Evolutionary conservation across 2,888 invertebrate species (phyloP).

Genomic region (Busseola fusca): DNA sequence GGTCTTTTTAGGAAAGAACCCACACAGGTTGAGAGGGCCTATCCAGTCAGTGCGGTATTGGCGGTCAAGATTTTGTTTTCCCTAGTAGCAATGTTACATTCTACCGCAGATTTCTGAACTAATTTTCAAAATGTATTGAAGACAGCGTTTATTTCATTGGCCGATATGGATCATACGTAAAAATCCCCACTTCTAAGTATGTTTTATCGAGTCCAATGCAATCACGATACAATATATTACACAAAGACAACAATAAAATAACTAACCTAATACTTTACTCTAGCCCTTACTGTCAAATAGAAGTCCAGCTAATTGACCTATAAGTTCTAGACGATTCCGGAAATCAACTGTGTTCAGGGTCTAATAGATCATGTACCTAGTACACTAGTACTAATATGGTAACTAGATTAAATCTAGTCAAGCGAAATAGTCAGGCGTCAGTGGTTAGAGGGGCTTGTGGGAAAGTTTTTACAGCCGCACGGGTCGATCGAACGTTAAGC

Average conservation of each 20-base stretch:
- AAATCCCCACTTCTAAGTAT: not conserved
- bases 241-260: no score
- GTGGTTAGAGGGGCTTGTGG: not conserved
- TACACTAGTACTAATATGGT: not conserved
- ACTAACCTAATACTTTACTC: not conserved
- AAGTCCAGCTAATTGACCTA: not conserved
- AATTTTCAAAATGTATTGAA: not conserved
- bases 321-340: conserved; percentile 4
- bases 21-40: no score
- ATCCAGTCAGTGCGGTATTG: no score
- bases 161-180: not conserved
- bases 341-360: not conserved
- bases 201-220: no score
- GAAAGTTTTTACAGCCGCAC: not conserved
- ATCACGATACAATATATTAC: no score
- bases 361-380: conserved; percentile 6
- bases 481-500: no score
- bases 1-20: no score
- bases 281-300: not conserved
- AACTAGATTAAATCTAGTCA: not conserved
- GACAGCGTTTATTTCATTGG: not conserved
- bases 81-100: not conserved
- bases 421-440: not conserved
- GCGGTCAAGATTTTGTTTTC: not conserved
- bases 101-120: not conserved